Base-by-base conservation (phyloP, 2,888 invertebrate genomes). In the Stratiomys singularior region DNA sequence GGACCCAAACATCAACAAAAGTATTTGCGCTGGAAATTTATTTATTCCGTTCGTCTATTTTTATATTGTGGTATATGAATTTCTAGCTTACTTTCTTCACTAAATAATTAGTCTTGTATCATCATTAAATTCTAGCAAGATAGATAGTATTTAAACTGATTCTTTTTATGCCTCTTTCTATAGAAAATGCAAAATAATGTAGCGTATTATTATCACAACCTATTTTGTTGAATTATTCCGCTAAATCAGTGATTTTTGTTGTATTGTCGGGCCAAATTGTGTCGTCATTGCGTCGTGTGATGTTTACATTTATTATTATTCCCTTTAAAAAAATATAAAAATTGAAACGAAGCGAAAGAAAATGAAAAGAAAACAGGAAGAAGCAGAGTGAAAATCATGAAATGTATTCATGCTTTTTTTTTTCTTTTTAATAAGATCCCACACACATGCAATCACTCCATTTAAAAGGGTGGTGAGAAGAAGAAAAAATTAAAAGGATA, bases 401-500 rank as follows among this genome's bases (percentile, higher is more conserved):
- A 52, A 52, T 52, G 3, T 52, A 18, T 18, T 52, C 44, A n/a
- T n/a, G n/a, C 25, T 9, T 11, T n/a, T 64, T 9, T 3, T 11
- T 64, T 64, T 23, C 44, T 67, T 21, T 37, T 67, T 67, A 72
- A n/a, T n/a, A n/a, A 72, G 30, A 72, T 52, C 52, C 37, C 27
- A 72, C 11, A 25, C 9, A 37, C 9, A 37, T n/a, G n/a, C n/a
- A n/a, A n/a, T 37, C 71, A 71, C 25, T n/a, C 30, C 56, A 21
- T 60, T 60, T 28, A 60, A 76, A 76, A 23, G 18, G 5, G 25
- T 60, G 25, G 11, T 18, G 44, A 13, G 27, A 76, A 37, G 63
- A 78, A 74, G 74, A 72, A 77, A 74, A 77, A 76, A 56, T 11
- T 11, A 23, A 66, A 72, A 72, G 66, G 56, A 30, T 21, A 46